Evolutionary conservation across 2,113 vertebrate genomes (phyloP).

Genomic region (Chloebia gouldiae): DNA sequence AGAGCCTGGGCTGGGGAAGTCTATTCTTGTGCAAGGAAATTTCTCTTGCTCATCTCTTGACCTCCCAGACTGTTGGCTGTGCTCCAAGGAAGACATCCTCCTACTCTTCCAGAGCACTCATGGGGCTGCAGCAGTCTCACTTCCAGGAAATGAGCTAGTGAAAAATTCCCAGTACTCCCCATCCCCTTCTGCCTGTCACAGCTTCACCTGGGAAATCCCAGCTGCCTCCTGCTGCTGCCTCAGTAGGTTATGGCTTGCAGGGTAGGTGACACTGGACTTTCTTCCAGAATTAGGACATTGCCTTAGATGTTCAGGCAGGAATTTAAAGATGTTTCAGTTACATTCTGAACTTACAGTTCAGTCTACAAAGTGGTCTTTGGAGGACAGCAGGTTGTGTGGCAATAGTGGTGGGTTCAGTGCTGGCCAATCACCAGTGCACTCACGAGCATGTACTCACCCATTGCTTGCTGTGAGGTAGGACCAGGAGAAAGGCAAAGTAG

Average conservation of each 20-base stretch:
- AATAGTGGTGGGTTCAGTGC: not conserved
- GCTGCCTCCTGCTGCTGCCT: not conserved
- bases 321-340: not conserved
- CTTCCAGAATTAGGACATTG: not conserved
- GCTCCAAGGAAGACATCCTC: not conserved
- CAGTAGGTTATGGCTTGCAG: not conserved
- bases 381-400: not conserved
- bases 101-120: not conserved
- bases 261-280: not conserved
- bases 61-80: not conserved
- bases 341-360: not conserved
- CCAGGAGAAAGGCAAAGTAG: not conserved
- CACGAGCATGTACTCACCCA: not conserved
- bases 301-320: not conserved
- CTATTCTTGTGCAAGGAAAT: not conserved
- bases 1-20: not conserved
- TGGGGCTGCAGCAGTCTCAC: not conserved
- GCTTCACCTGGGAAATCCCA: fast-evolving
- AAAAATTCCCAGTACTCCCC: not conserved
- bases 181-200: not conserved
- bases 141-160: not conserved
- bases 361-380: not conserved
- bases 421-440: not conserved
- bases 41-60: not conserved
- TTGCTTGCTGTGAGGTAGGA: not conserved